Evolutionary conservation across 2,888 invertebrate genomes (phyloP).

Genomic region (Pammene aurita): DNA sequence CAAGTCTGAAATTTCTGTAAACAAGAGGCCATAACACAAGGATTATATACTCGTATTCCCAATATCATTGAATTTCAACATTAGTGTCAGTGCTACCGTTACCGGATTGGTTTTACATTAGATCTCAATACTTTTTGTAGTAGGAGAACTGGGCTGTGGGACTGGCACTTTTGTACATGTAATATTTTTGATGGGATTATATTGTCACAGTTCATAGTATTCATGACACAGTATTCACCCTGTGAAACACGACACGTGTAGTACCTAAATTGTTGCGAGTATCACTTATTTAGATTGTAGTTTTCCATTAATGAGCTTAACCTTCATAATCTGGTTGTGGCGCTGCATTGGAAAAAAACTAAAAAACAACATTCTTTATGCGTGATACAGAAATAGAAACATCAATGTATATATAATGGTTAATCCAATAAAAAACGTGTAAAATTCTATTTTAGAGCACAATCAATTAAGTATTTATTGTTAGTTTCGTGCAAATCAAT

Average conservation of each 20-base stretch:
- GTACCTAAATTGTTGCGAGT: neutral
- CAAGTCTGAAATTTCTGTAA: no score
- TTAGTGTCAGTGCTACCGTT: no score
- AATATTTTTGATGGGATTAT: no score
- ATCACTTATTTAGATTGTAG: slow-evolving; percentile 5
- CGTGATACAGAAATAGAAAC: slow-evolving; percentile 3
- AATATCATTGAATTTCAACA: no score
- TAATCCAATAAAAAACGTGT: neutral
- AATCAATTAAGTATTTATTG: neutral
- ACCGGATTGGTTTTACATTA: no score
- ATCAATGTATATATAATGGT: neutral
- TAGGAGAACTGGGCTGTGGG: no score
- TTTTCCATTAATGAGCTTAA: slow-evolving; percentile 18
- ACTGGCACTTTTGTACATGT: no score
- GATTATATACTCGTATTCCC: no score
- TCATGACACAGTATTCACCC: no score
- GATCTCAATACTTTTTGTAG: no score
- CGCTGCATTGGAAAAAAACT: slow-evolving; percentile 16
- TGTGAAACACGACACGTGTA: neutral
- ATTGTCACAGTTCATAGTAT: no score
- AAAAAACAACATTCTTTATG: slow-evolving; percentile 3
- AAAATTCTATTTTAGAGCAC: neutral
- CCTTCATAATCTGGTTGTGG: slow-evolving; percentile 3
- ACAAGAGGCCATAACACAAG: no score
- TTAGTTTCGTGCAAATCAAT: neutral